Evolutionary conservation across 2,113 vertebrate genomes (phyloP), one percentile per base, ranked within the genome.

Genomic region (Chionodraco myersi): DNA sequence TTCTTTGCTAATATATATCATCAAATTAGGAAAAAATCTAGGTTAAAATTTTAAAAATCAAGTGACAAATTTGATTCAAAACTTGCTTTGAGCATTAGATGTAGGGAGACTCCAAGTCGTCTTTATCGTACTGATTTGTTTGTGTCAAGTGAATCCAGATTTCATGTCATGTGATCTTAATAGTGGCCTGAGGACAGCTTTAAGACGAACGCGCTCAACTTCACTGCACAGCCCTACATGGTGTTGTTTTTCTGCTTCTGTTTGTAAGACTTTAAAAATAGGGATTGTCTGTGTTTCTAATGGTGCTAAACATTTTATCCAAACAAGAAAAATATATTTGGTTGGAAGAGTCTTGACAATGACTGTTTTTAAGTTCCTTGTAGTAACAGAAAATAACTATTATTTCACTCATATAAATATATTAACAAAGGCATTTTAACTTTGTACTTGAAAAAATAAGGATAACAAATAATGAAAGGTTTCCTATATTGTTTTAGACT

Each of bases 251-350:
- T 51, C 83, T 86, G 61, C 83, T 90, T 89, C 70, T 89, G 74
- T 88, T 91, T 92, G 62, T 92, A 90, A 92, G 69, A 88, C 68
- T 82, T 93, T 83, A 82, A 90, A 85, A 90, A 92, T 88, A 94
- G 95, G 95, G 95, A 95, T 95, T 95, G 94, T 94, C 92, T 95
- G 95, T 95, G 96, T 96, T 96, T 96, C 92, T 94, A 92, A 98
- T 96, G 98, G 97, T 98, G 97, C 97, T 98, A 98, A 96, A 96
- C 96, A 93, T 97, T 97, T 98, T 96, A 97, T 97, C 96, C 95
- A 96, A 96, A 94, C 91, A 94, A 97, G 95, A 96, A 96, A 95
- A 96, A 96, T 95, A 96, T 96, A 97, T 97, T 94, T 94, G 92
- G 94, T 94, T 92, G 91, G 92, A 90, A 93, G 85, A 94, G 73